Evolutionary conservation across 1,140 invertebrate genomes (phyloP).

Genomic region (Physella acuta): DNA sequence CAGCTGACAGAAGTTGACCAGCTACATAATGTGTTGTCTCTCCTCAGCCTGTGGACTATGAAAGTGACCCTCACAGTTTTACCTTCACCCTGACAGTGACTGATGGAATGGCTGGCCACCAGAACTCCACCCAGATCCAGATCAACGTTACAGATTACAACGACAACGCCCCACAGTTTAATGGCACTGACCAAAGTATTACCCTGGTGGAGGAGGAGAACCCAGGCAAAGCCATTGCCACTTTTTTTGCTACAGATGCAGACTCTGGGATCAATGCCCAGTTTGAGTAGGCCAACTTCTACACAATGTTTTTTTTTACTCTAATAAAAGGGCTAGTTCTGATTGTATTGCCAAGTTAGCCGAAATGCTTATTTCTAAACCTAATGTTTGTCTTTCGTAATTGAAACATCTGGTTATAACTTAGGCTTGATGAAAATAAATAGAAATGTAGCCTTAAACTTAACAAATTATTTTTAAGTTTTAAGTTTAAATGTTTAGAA

Average conservation of each 20-base stretch:
- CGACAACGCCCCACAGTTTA: constrained; percentile 42
- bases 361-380: no score
- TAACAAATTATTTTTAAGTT: no score
- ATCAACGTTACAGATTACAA: constrained; percentile 43
- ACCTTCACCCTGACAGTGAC: constrained; percentile 40
- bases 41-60: constrained; percentile 37
- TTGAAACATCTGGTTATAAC: no score
- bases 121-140: constrained; percentile 35
- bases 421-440: no score
- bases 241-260: constrained; percentile 38
- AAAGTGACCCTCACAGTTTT: constrained; percentile 30
- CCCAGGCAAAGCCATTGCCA: constrained; percentile 30
- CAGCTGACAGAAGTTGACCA: no score
- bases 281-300: background rate
- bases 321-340: no score
- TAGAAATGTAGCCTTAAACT: no score
- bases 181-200: constrained; percentile 29
- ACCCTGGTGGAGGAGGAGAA: constrained; percentile 33
- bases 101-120: constrained; percentile 36
- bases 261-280: constrained; percentile 38
- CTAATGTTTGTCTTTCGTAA: no score
- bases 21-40: background rate
- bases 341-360: no score
- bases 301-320: no score
- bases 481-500: no score